These are phyloP conservation scores for Sciurus carolinensis DNA, from an alignment of 2,797 vertebrate species.

Conservation along the genomic window DNA sequence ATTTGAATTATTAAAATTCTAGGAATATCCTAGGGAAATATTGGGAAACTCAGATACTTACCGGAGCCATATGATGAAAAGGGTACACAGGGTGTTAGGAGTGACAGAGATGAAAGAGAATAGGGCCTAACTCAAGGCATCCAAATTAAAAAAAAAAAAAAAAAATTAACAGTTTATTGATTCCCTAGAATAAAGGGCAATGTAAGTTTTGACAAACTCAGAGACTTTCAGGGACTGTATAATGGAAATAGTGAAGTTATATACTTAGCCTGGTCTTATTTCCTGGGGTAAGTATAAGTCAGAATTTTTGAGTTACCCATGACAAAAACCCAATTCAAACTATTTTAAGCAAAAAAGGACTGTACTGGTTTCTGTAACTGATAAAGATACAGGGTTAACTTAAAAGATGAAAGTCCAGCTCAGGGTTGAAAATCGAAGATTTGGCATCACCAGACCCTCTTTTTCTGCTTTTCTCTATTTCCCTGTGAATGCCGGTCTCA, in stretches of 20 bases:
- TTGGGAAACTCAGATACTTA: slow-evolving; percentile 16
- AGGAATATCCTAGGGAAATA: not conserved
- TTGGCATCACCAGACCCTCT: not conserved
- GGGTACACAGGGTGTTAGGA: not conserved
- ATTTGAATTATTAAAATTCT: not conserved
- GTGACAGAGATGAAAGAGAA: not conserved
- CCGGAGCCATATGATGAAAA: not conserved
- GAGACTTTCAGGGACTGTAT: not conserved
- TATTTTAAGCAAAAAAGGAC: slow-evolving; percentile 60
- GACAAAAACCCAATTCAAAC: slow-evolving; percentile 36
- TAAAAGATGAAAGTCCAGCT: slow-evolving; percentile 5
- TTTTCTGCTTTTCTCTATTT: not conserved
- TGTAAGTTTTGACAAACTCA: not conserved
- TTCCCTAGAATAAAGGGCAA: slow-evolving; percentile 55
- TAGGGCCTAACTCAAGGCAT: not conserved
- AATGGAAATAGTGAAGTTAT: not conserved
- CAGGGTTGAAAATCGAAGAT: not conserved
- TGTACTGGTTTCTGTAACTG: not conserved
- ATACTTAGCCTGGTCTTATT: not conserved
- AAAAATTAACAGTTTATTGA: not conserved
- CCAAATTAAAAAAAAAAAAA: not conserved
- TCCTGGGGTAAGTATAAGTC: not conserved
- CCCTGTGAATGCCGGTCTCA: not conserved
- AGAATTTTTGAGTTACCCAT: slow-evolving; percentile 44
- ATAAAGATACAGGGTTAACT: slow-evolving; percentile 8